Percentiles rank a stretch among this genome's conserved stretches.
Evolutionary conservation across 2,797 vertebrate species (phyloP).

Genomic region (Pampus argenteus): DNA sequence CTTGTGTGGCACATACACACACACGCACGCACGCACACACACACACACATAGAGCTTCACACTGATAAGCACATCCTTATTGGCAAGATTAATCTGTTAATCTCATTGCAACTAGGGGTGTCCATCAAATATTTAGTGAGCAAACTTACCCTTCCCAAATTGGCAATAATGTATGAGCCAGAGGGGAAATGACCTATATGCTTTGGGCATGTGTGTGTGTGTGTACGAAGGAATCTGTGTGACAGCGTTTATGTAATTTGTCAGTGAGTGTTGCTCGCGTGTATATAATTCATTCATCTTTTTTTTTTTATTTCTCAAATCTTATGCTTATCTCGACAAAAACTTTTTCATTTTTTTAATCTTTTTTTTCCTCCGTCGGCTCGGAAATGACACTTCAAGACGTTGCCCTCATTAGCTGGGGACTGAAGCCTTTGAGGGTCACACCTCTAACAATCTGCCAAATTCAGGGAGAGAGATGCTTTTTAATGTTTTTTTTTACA

Average conservation of each 20-base stretch:
- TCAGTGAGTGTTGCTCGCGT: not conserved
- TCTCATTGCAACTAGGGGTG: constrained; percentile 66
- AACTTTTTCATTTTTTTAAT: constrained; percentile 69
- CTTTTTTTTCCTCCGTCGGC: constrained; percentile 59
- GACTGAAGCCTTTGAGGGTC: constrained; percentile 75
- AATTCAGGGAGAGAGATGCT: constrained; percentile 47
- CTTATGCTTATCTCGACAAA: constrained; percentile 72
- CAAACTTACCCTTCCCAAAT: constrained; percentile 70
- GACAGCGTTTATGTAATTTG: constrained; percentile 22
- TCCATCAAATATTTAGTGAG: constrained; percentile 83
- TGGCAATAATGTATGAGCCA: constrained; percentile 65
- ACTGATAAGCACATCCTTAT: constrained; percentile 62
- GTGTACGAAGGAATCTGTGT: constrained; percentile 13
- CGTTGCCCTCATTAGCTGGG: constrained; percentile 78
- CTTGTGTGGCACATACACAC: constrained; percentile 9
- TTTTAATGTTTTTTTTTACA: not conserved
- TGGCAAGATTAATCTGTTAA: constrained; percentile 77
- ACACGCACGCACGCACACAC: constrained; percentile 19
- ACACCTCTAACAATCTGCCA: constrained; percentile 58
- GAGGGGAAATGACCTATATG: constrained; percentile 61
- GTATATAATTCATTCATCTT: constrained; percentile 44
- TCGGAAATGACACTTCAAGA: constrained; percentile 69
- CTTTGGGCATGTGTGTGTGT: constrained; percentile 10
- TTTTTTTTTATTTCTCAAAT: constrained; percentile 47
- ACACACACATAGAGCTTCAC: constrained; percentile 26